Evolutionary conservation across 1,140 invertebrate genomes (phyloP).

Genomic region (Caenorhabditis tropicalis): DNA sequence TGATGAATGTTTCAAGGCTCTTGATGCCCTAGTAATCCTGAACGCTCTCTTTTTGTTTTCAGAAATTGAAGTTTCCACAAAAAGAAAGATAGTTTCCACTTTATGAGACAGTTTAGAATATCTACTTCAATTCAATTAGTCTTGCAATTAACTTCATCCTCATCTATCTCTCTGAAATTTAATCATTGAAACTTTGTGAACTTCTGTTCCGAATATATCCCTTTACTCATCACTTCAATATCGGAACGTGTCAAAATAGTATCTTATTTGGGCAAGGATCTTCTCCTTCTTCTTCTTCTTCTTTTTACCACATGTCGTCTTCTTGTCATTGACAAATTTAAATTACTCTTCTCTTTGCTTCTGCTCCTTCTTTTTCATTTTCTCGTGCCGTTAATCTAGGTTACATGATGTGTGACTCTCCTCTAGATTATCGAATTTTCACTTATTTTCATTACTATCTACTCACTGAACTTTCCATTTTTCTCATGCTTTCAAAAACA

Average conservation of each 20-base stretch:
- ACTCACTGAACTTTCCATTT: not conserved
- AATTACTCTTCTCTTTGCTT: not conserved
- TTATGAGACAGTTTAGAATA: no score
- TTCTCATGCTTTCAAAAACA: not conserved
- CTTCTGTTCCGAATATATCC: not conserved
- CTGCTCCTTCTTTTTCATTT: not conserved
- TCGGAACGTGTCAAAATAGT: conserved; percentile 14
- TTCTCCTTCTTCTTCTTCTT: not conserved
- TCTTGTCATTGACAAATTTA: conserved; percentile 38
- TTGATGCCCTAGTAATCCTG: not conserved
- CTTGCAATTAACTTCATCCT: no score
- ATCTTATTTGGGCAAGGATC: not conserved
- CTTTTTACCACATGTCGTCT: not conserved
- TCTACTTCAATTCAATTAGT: no score
- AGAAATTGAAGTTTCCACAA: not conserved
- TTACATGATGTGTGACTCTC: conserved; percentile 31
- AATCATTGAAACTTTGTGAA: not conserved
- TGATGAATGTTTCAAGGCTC: not conserved
- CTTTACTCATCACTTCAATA: not conserved
- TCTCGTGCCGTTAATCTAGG: conserved; percentile 7
- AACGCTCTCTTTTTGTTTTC: not conserved
- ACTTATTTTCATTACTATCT: conserved; percentile 33
- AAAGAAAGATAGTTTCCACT: no score
- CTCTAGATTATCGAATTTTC: conserved; percentile 41
- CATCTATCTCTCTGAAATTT: no score